Base-by-base conservation (phyloP, 2,113 vertebrate genomes). In the Cochlearius cochlearius region DNA sequence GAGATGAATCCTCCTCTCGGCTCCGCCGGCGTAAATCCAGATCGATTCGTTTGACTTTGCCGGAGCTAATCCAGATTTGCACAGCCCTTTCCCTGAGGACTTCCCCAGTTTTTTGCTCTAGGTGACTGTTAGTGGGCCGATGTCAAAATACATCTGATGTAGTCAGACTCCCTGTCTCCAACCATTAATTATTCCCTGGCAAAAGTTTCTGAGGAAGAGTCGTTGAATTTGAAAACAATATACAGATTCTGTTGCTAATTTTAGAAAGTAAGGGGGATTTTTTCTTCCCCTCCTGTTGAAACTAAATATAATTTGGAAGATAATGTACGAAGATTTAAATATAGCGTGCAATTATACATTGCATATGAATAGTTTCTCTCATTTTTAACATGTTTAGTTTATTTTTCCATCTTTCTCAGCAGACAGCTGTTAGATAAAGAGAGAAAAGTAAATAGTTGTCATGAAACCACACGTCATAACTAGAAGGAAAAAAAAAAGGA, bases 361-460 rank as follows among this genome's bases (percentile, higher is more conserved):
- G 74, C 77, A 77, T 73, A 66, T 90, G 91, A 96, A 96, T 92
- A 89, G 80, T 84, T 96, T 80, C 13, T 75, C 86, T 96, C 22
- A 4, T 9, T 85, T 94, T 96, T 90, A 86, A 92, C 45, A 39
- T 74, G 69, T 91, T 96, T 89, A 58, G 53, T 87, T 96, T 86
- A 73, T 91, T 97, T 95, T 97, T 96, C 89, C 13, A 2, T 91
- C 91, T 66, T 95, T 85, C 84, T 95, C 58, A 39, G 74, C 80
- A 95, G 91, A 85, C 96, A 97, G 94, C 94, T 95, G 94, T 90
- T 97, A 85, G 97, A 95, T 92, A 95, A 86, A 95, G 92, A 75
- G 56, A 89, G 94, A 78, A 95, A 85, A 96, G 91, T 96, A 95
- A 97, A 95, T 89, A 96, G 80, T 89, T 87, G 64, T 97, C 97